Conservation (phyloP, 2,888 invertebrate genomes). For the Habrosyne pyritoides region DNA sequence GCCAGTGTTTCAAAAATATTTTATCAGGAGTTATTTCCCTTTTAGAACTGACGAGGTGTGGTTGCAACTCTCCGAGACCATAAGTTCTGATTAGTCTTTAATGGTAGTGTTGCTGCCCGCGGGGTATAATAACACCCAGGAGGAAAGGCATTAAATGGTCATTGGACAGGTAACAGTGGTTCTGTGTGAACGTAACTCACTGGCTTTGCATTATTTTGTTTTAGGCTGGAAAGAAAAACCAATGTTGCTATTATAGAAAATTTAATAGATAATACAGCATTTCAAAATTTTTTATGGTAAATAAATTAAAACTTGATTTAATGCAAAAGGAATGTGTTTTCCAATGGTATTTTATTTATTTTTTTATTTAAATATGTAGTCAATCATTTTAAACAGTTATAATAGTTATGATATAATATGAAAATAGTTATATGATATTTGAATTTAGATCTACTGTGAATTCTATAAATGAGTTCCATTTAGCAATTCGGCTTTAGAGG, state of each 20-base stretch:
- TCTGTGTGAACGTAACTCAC: slow-evolving; percentile 11
- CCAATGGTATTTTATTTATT: too few relatives aligned
- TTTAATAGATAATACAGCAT: not conserved
- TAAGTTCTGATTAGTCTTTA: slow-evolving; percentile 63
- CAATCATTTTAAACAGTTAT: too few relatives aligned
- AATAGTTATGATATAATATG: too few relatives aligned
- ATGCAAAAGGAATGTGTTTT: too few relatives aligned
- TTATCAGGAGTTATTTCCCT: slow-evolving; percentile 13
- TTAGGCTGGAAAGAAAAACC: not conserved
- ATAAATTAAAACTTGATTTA: too few relatives aligned
- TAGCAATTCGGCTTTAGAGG: too few relatives aligned
- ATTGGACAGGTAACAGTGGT: slow-evolving; percentile 40
- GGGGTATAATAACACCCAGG: slow-evolving; percentile 37
- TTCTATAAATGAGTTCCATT: too few relatives aligned
- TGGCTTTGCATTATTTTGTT: slow-evolving; percentile 1
- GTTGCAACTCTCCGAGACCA: slow-evolving; percentile 37
- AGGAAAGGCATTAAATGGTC: slow-evolving; percentile 50
- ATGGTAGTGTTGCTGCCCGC: slow-evolving; percentile 41
- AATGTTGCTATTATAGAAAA: not conserved
- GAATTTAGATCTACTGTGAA: too few relatives aligned
- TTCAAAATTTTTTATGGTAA: not conserved
- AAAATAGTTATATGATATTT: too few relatives aligned
- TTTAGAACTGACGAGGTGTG: slow-evolving; percentile 38
- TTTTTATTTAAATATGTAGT: too few relatives aligned
- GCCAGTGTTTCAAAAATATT: not conserved